A percentile compares a stretch with the other conserved stretches of the same genome.
phyloP scores from a whole-genome alignment of 1,140 invertebrate species.

The Berghia stephanieae region DNA sequence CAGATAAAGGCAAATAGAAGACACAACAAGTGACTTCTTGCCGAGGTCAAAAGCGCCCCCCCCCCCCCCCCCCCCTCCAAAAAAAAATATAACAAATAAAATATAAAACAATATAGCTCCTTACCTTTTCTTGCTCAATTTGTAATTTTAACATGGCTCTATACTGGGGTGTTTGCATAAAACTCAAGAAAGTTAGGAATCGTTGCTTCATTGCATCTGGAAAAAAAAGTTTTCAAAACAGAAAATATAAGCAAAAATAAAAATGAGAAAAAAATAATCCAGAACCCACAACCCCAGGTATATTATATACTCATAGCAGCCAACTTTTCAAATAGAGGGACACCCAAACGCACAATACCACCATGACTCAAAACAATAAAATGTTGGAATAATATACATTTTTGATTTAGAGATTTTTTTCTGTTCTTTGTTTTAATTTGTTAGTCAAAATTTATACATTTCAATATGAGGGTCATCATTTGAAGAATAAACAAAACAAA shows the following conservation, averaged over 20 bases:
- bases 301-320: neutral
- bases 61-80: no score
- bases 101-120: constrained; percentile 14
- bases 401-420: no score
- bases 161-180: constrained; percentile 83
- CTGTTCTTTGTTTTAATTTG: no score
- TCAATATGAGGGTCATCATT: no score
- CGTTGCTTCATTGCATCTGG: constrained; percentile 80
- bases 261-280: neutral
- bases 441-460: no score
- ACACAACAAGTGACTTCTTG: no score
- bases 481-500: no score
- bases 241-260: neutral
- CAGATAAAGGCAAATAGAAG: no score
- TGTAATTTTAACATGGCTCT: constrained; percentile 77
- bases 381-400: no score
- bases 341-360: no score
- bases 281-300: neutral
- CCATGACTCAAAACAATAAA: no score
- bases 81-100: neutral
- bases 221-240: constrained; percentile 29
- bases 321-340: neutral
- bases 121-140: constrained; percentile 81
- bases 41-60: no score
- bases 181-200: constrained; percentile 81